These are phyloP conservation scores for Aptenodytes forsteri DNA, from an alignment of 2,113 vertebrate genomes.

Conservation along the genomic window DNA sequence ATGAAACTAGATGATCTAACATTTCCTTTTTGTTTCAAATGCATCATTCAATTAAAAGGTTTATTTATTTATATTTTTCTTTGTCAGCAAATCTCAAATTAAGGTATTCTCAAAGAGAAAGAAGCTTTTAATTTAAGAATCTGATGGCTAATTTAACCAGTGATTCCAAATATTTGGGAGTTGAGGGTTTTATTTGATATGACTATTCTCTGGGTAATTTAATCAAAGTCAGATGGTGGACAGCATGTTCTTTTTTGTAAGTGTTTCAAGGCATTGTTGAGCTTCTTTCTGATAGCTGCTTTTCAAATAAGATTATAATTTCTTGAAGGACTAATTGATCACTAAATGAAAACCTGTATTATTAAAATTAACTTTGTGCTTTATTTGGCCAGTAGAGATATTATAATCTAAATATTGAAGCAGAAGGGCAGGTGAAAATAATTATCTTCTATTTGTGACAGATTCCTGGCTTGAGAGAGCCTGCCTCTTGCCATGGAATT, in stretches of 20 bases:
- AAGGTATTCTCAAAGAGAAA: neutral
- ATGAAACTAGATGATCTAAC: neutral
- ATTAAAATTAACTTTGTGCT: neutral
- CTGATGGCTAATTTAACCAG: neutral
- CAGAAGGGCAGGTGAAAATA: neutral
- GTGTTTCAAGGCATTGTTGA: neutral
- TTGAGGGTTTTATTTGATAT: neutral
- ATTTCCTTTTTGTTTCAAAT: neutral
- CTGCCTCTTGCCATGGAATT: neutral
- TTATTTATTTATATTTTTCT: neutral
- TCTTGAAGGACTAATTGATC: neutral
- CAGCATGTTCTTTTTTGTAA: neutral
- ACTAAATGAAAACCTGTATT: neutral
- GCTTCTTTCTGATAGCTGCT: neutral
- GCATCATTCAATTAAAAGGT: neutral
- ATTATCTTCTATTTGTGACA: neutral
- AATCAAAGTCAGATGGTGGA: neutral
- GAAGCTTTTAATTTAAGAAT: neutral
- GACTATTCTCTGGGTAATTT: neutral
- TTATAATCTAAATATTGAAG: neutral
- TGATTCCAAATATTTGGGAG: neutral
- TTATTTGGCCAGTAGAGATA: neutral
- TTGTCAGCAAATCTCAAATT: neutral
- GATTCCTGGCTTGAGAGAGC: neutral
- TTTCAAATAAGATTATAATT: neutral